Base-by-base conservation (phyloP, 92 coral and sea anemone genomes). In the Bergia sp. region DNA sequence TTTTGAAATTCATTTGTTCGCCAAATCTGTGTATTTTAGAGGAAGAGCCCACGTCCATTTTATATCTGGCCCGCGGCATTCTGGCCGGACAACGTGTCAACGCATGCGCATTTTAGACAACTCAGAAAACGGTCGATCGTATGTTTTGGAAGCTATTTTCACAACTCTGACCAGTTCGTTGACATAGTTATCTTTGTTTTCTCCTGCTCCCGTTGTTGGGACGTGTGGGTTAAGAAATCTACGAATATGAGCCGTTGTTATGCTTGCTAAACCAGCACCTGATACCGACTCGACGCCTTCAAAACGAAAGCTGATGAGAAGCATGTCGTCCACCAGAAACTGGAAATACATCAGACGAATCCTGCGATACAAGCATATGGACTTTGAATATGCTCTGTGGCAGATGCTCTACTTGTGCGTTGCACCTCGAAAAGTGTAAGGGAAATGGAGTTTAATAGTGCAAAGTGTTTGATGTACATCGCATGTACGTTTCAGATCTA, bases 371-470 rank as follows among this genome's bases (percentile, higher is more conserved):
- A 94, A 98, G 87, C 99, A 97, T 85, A 97, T 97, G 99, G 99
- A 97, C 90, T 97, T 97, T 89, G 99, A 97, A 88, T 97, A 96
- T 92, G 99, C 99, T 53, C 88, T 97, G 29, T 97, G 99, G 99
- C 99, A 97, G 90, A 97, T 97, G 99, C 86, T 97, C 0, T 97
- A 97, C 88, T 90, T 97, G 72, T 97, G 98, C 69, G 85, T 95
- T 42, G 94, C 98, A 53, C 99, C 99, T 10, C 94, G 96, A 86
- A 97, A 96, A 95, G 98, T 97, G 99, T 97, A 92, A 96, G 99
- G 94, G 2, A 18, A 77, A 18, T 36, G 21, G 39, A 80, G 36
- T 80, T 10, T 16, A 53, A 15, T 37, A 37, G 41, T 29, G 21
- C 12, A 20, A 61, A 12, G 58, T 18, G 58, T 53, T 50, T 50